phyloP scores from a whole-genome alignment of 2,113 vertebrate genomes.

The Todiramphus saurophagus region DNA sequence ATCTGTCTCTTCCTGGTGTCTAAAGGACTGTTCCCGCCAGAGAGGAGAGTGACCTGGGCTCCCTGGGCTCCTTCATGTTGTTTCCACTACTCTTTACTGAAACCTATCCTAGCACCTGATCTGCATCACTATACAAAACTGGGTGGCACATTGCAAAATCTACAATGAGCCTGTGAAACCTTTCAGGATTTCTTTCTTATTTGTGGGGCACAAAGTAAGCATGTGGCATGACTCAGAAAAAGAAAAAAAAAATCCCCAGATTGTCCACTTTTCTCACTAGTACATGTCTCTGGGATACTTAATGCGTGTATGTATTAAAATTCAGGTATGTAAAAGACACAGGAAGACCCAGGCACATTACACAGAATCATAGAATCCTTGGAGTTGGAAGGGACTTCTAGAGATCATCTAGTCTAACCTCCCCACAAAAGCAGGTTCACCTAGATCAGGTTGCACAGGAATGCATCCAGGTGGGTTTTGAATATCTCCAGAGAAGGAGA shows the following conservation, averaged over 20 bases:
- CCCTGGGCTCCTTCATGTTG: neutral
- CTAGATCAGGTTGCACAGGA: too few relatives aligned
- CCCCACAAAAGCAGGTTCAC: too few relatives aligned
- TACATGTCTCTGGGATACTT: neutral
- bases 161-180: neutral
- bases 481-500: too few relatives aligned
- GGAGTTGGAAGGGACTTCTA: too few relatives aligned
- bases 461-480: too few relatives aligned
- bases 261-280: neutral
- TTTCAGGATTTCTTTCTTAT: neutral
- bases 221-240: neutral
- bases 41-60: neutral
- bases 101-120: neutral
- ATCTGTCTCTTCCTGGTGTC: neutral
- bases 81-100: neutral
- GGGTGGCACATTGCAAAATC: neutral
- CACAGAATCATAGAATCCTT: too few relatives aligned
- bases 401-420: too few relatives aligned
- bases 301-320: neutral
- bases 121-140: neutral
- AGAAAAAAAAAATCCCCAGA: too few relatives aligned
- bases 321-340: neutral
- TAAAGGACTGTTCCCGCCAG: neutral
- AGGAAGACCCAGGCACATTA: neutral
- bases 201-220: neutral